Base-by-base conservation (phyloP, 2,888 invertebrate species). In the Eupithecia pulchellata region DNA sequence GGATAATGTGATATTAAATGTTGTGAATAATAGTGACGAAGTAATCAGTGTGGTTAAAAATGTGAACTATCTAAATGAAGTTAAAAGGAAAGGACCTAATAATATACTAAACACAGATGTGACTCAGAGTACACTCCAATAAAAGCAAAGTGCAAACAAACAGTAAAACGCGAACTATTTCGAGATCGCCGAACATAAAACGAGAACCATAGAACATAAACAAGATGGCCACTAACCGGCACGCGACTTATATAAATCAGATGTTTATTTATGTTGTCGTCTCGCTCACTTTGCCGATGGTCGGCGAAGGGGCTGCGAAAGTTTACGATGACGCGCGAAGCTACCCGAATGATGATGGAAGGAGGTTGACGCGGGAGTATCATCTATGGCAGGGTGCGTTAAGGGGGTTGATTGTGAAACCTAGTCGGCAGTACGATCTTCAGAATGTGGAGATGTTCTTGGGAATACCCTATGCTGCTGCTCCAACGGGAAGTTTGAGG, bases 401-500 rank as follows among this genome's bases (percentile, higher is more conserved):
- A 13, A 95, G 96, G 78, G 97, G 97, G 63, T 90, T 96, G 73
- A 95, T 96, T 27, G 95, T 96, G 55, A 96, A 96, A 76, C 96
- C 96, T 5, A 95, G 95, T 77, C 90, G 95, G 47, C 95, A 95
- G 78, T 95, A 95, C 68, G 95, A 96, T 42, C 86, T 97, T 70
- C 95, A 95, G 80, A 91, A 93, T 34, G 96, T 97, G 74, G 97
- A 97, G 85, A 96, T 97, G 86, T 97, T 96, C 85, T 91, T 96
- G 67, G 97, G 97, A 3, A 95, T 98, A 79, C 98, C 97, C 5
- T 98, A 97, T 89, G 97, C 98, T 5, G 97, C 97, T 42, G 95
- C 97, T 13, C 97, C 97, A 0, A 95, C 96, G 6, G 97, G 96
- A 8, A 95, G 92, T 70, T 93, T 97, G 65, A 95, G 98, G 71